Evolutionary conservation across 2,888 invertebrate species (phyloP).

Genomic region (Polyploca ridens): DNA sequence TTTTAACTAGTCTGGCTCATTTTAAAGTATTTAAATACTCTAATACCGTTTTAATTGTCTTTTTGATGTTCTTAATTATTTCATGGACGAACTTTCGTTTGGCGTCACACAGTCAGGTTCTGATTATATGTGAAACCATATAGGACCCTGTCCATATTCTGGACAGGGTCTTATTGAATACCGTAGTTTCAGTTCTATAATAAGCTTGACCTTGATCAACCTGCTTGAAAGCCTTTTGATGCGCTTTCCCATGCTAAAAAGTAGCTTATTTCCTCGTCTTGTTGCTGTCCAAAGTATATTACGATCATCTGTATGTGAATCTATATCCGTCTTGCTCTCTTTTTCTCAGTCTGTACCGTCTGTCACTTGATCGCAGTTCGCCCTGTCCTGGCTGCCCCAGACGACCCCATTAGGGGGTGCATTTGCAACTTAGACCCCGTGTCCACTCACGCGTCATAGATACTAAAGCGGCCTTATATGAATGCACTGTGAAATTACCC

Average conservation of each 20-base stretch:
- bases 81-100: too few relatives aligned
- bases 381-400: not conserved
- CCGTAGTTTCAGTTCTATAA: slow-evolving; percentile 18
- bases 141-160: too few relatives aligned
- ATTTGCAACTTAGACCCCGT: slow-evolving; percentile 1
- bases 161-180: slow-evolving; percentile 38
- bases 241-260: too few relatives aligned
- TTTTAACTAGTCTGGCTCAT: not conserved
- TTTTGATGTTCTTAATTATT: too few relatives aligned
- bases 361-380: too few relatives aligned
- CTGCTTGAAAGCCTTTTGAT: too few relatives aligned
- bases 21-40: not conserved
- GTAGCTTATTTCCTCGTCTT: too few relatives aligned
- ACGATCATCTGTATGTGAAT: too few relatives aligned
- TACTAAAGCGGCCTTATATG: not conserved
- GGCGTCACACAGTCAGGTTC: too few relatives aligned
- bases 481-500: not conserved
- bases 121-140: not conserved
- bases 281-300: too few relatives aligned
- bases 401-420: not conserved
- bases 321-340: not conserved
- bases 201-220: too few relatives aligned
- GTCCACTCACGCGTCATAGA: not conserved
- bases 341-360: too few relatives aligned
- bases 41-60: not conserved